A percentile compares a stretch with the other conserved stretches of the same genome.
Conservation (phyloP, 2,888 invertebrate species). For the Leptinotarsa haldemani region DNA sequence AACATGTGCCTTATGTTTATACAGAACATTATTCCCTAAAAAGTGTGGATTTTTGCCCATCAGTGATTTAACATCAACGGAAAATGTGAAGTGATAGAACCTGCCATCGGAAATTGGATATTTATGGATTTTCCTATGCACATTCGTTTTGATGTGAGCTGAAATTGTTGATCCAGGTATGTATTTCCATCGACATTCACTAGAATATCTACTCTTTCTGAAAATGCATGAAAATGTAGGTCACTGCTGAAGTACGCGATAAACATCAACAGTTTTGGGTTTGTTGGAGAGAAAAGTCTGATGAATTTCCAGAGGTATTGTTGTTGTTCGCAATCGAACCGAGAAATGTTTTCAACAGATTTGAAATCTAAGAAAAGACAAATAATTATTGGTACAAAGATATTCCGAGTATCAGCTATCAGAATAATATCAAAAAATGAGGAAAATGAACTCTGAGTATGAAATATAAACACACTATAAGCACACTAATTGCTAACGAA, state of each 20-base stretch:
- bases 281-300: no score
- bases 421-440: no score
- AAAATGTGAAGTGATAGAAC: constrained; percentile 29
- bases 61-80: constrained; percentile 36
- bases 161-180: constrained; percentile 20
- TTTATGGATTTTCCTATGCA: constrained; percentile 19
- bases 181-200: constrained; percentile 19
- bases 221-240: constrained; percentile 12
- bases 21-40: constrained; percentile 9
- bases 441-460: no score
- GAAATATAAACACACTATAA: no score
- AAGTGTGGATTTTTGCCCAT: constrained; percentile 19
- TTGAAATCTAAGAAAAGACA: no score
- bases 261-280: not conserved
- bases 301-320: no score
- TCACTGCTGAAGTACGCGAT: not conserved
- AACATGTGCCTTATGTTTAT: constrained; percentile 20
- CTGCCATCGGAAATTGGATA: constrained; percentile 22
- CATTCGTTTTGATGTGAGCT: not conserved
- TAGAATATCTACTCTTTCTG: not conserved
- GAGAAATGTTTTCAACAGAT: no score
- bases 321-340: no score
- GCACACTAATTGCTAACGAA: no score
- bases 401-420: no score
- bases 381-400: no score